A percentile compares a stretch with the other conserved stretches of the same genome.
Evolutionary conservation across 1,140 invertebrate species (phyloP).

Genomic region (Gryon sp.): DNA sequence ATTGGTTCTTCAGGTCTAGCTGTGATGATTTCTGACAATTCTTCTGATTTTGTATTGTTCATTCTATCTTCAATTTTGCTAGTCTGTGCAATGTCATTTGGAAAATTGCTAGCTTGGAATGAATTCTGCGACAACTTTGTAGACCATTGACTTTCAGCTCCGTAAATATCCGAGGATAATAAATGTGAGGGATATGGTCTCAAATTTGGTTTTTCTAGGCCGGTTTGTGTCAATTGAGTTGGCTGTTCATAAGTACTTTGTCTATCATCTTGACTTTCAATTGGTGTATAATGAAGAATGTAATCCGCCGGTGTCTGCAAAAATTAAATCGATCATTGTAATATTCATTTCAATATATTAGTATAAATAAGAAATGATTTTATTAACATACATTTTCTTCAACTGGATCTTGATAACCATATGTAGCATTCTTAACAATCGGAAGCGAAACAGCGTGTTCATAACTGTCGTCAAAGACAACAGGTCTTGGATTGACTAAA

Average conservation of each 20-base stretch:
- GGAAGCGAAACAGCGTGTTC: conserved; percentile 42
- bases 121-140: conserved; percentile 81
- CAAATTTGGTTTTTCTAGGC: conserved; percentile 44
- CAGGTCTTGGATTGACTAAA: conserved; percentile 42
- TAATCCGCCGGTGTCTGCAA: conserved; percentile 71
- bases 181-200: conserved; percentile 48
- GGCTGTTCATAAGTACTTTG: conserved; percentile 67
- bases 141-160: conserved; percentile 83
- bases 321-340: conserved; percentile 5
- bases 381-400: conserved; percentile 50
- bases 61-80: conserved; percentile 25
- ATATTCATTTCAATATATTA: not conserved
- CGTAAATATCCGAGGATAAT: conserved; percentile 71
- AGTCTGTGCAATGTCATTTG: conserved; percentile 75
- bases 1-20: conserved; percentile 66
- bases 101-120: conserved; percentile 80
- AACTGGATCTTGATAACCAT: conserved; percentile 16
- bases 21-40: conserved; percentile 72
- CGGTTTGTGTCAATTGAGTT: conserved; percentile 52
- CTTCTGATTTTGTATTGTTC: conserved; percentile 22
- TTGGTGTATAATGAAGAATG: conserved; percentile 70
- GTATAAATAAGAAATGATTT: too few species aligned
- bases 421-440: conserved; percentile 26
- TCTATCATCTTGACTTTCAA: conserved; percentile 37
- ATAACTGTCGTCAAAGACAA: conserved; percentile 61